phyloP scores from a whole-genome alignment of 2,113 vertebrate genomes.

The Ochotona princeps region DNA sequence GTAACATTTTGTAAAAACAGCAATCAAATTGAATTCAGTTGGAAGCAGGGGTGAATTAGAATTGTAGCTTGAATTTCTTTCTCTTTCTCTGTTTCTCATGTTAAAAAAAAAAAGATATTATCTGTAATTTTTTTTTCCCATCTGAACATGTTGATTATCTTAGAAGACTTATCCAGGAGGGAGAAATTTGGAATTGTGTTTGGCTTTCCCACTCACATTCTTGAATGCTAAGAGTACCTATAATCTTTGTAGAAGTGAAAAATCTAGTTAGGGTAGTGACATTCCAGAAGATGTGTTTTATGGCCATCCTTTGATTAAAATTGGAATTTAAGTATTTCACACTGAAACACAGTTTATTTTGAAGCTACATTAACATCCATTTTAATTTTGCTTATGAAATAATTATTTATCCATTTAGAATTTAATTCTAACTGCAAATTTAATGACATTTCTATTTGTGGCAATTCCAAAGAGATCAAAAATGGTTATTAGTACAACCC shows the following conservation, averaged over 20 bases:
- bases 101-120: background rate
- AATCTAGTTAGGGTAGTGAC: background rate
- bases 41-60: conserved; percentile 10
- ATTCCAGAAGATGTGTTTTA: conserved; percentile 32
- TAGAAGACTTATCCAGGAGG: background rate
- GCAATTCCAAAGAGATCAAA: background rate
- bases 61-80: background rate
- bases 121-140: background rate
- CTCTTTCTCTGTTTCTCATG: background rate
- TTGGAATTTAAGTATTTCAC: background rate
- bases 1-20: conserved; percentile 44
- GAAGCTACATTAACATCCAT: background rate
- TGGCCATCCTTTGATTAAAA: conserved; percentile 38
- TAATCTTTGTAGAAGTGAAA: background rate
- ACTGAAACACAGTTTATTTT: background rate
- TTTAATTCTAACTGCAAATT: conserved; percentile 46
- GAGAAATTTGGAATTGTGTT: background rate
- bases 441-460: background rate
- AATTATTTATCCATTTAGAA: background rate
- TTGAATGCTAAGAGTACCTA: background rate
- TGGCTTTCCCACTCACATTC: background rate
- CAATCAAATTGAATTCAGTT: conserved; percentile 33
- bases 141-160: background rate
- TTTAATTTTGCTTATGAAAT: conserved; percentile 43
- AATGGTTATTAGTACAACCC: background rate